phyloP scores from a whole-genome alignment of 2,888 invertebrate genomes.

The Rhagium mordax region DNA sequence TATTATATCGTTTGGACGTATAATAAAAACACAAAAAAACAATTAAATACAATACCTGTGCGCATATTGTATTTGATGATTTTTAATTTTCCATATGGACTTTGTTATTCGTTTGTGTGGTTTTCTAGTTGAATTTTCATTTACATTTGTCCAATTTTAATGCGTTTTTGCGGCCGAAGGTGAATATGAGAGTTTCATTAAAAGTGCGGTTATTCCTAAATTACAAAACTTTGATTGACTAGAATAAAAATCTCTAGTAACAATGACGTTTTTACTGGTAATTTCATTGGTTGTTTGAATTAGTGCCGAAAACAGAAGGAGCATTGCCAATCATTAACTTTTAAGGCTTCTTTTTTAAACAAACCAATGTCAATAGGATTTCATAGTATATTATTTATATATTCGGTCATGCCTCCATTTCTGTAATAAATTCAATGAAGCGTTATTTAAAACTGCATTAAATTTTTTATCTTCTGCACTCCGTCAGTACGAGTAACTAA shows the following conservation, averaged over 20 bases:
- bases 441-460: too few species aligned
- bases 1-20: slow-evolving; percentile 41
- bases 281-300: slow-evolving; percentile 1
- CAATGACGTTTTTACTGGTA: neutral
- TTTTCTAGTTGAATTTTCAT: slow-evolving; percentile 65
- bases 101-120: slow-evolving; percentile 64
- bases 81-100: slow-evolving; percentile 47
- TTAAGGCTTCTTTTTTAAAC: too few species aligned
- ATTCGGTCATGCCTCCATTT: too few species aligned
- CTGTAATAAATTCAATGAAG: too few species aligned
- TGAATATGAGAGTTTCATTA: slow-evolving; percentile 64
- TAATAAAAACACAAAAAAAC: slow-evolving; percentile 35
- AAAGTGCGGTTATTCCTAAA: slow-evolving; percentile 62
- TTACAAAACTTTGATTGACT: slow-evolving; percentile 63
- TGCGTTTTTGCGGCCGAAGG: slow-evolving; percentile 66
- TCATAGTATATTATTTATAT: too few species aligned
- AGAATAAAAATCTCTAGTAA: slow-evolving; percentile 37
- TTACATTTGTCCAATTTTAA: slow-evolving; percentile 66
- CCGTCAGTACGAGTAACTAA: too few species aligned
- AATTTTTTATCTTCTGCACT: too few species aligned
- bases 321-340: too few species aligned
- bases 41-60: slow-evolving; percentile 35
- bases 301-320: neutral
- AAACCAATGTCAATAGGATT: too few species aligned
- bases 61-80: slow-evolving; percentile 37